These are phyloP conservation scores for Muschampia plurimacula DNA, from an alignment of 2,888 invertebrate species.

Conservation along the genomic window DNA sequence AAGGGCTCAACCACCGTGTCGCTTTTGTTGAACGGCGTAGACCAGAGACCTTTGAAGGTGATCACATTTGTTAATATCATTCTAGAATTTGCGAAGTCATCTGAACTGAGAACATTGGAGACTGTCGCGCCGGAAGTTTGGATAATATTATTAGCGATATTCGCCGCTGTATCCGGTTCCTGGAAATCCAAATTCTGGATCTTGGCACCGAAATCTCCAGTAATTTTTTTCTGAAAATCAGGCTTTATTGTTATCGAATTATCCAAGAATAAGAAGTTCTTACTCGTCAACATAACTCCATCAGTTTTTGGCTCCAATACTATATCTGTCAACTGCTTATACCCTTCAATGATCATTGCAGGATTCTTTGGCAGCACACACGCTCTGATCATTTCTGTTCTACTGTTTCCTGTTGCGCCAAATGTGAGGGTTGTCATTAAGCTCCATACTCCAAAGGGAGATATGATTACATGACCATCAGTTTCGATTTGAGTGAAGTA, in stretches of 20 bases:
- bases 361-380: conserved; percentile 67
- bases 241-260: conserved; percentile 64
- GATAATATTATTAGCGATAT: conserved; percentile 68
- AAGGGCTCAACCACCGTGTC: conserved; percentile 85
- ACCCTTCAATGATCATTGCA: conserved; percentile 61
- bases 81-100: conserved; percentile 83
- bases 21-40: conserved; percentile 86
- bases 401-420: conserved; percentile 71
- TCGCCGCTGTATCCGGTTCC: conserved; percentile 65
- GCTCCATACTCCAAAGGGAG: conserved; percentile 81
- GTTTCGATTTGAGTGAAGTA: conserved; percentile 70
- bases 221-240: conserved; percentile 59
- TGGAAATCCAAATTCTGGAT: conserved; percentile 69
- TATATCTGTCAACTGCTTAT: conserved; percentile 59
- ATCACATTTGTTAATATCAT: conserved; percentile 89
- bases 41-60: conserved; percentile 91
- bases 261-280: conserved; percentile 75
- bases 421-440: conserved; percentile 75
- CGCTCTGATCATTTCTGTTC: conserved; percentile 62
- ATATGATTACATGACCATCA: conserved; percentile 74
- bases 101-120: conserved; percentile 74
- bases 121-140: conserved; percentile 71
- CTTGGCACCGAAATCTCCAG: conserved; percentile 68
- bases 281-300: conserved; percentile 70
- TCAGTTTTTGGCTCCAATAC: conserved; percentile 63